Conservation (phyloP, 2,797 vertebrate genomes). For the Sternarchorhynchus goeldii region DNA sequence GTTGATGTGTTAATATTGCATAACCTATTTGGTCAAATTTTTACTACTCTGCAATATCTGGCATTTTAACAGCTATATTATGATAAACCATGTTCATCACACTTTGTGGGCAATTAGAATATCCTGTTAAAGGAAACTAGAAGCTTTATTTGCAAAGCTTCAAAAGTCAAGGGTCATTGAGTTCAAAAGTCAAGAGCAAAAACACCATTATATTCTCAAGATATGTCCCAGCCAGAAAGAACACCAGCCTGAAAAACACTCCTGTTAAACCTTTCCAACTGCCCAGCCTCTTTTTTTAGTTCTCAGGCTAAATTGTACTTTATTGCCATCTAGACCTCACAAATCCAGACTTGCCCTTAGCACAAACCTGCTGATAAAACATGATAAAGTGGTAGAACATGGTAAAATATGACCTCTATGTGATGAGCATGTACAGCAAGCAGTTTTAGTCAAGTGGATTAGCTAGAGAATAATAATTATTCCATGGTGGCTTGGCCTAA, state of each 20-base stretch:
- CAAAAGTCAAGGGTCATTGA: slow-evolving; percentile 17
- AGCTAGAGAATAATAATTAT: slow-evolving; percentile 25
- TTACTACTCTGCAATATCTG: slow-evolving; percentile 8
- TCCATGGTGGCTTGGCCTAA: slow-evolving; percentile 29
- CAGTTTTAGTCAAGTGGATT: slow-evolving; percentile 5
- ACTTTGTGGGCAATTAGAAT: slow-evolving; percentile 16
- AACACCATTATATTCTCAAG: neutral
- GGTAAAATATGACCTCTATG: slow-evolving; percentile 20
- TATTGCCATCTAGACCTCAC: neutral
- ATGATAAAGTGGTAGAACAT: slow-evolving; percentile 26
- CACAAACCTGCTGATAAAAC: slow-evolving; percentile 8
- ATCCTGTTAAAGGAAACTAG: neutral
- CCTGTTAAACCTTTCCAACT: neutral
- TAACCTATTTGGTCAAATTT: slow-evolving; percentile 9
- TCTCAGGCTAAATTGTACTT: slow-evolving; percentile 21
- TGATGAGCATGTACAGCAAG: neutral
- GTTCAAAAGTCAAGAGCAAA: neutral
- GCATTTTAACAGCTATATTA: neutral
- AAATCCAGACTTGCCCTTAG: neutral
- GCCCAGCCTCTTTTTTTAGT: neutral
- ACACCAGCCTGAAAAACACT: neutral
- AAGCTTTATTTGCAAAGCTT: neutral
- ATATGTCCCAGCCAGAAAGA: neutral
- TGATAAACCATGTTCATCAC: slow-evolving; percentile 8
- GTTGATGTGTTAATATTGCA: neutral